Evolutionary conservation across 1,140 invertebrate genomes (phyloP), one percentile per base, ranked within the genome.

Genomic region (Steinernema feltiae): DNA sequence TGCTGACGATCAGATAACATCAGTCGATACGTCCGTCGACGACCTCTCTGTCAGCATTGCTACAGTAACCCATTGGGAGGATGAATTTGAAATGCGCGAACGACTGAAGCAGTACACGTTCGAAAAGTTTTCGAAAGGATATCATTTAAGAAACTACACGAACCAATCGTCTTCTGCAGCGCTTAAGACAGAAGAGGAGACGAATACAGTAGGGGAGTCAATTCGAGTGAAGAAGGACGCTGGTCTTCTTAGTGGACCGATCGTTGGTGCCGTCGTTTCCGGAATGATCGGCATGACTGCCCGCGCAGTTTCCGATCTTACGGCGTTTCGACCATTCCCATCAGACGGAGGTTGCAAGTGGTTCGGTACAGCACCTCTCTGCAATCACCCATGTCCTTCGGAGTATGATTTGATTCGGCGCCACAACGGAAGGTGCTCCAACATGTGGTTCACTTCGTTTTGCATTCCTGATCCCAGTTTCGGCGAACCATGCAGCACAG

Each of bases 261-360:
- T 82, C 27, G 80, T 82, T 21, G 77, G 78, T 3, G 82, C 82
- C 21, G 46, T 83, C 24, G 80, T 83, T 46, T 80, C 78, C 32
- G 82, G 82, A 73, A 84, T 83, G 77, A 83, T 83, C 24, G 82
- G 82, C 32, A 84, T 83, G 82, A 83, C 82, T 1, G 78, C 82
- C 2, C 72, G 76, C n/a, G 77, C 82, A 29, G 75, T 83, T 15
- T 70, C 77, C n/a, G 82, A 83, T 24, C 48, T 83, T 30, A 82
- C 82, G 21, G 76, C 73, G 30, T 83, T 73, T 71, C 73, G 78
- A 27, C 80, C 81, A 63, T 53, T 70, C 35, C 30, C 75, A 21
- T 79, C 76, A 17, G 53, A 73, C 41, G 82, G 82, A 1, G 82
- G 82, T 18, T 84, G 82, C 71, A 71, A 71, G 48, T 83, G 82